Evolutionary conservation across 1,140 invertebrate species (phyloP), one percentile per base, ranked within the genome.

Genomic region (Parapsyche elsis): DNA sequence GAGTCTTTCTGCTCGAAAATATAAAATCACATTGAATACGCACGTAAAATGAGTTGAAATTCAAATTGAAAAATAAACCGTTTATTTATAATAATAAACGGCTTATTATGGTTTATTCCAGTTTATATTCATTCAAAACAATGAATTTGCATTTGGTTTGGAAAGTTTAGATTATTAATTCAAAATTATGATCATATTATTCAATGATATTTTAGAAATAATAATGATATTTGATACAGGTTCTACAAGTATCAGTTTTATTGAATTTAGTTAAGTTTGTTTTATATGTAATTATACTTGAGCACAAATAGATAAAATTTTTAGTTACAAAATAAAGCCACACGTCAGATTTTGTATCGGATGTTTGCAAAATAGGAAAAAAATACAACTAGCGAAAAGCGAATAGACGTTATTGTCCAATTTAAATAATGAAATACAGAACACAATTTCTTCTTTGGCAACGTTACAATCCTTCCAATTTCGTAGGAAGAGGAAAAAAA

Each of bases 401-500:
- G 23, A 67, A 23, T 75, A 75, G 24, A 75, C 49, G 45, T 75
- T 46, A 57, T 75, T 75, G 49, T 75, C 73, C 73, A 75, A 75
- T 75, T 75, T 75, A 57, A 75, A 75, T 75, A 75, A 75, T 75
- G 73, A 75, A 75, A 75, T 75, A 75, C 49, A 49, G 46, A 57
- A 75, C 45, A 75, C 73, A 75, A 75, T 75, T 75, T 75, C 44
- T 75, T 21, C 44, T 75, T 75, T 75, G 73, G 73, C 73, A 75
- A 75, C 73, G 73, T 75, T 75, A 75, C 73, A 75, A 75, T 75
- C 44, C 73, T 53, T 75, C 73, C 73, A 75, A 75, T 75, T 75
- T 57, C 49, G 73, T 14, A 57, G 23, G 19, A n/a, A 73, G 10
- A 46, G 0, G 45, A 73, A 74, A 75, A 49, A 75, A 49, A 75